These are phyloP conservation scores for Bombus superbus DNA, from an alignment of 1,140 invertebrate genomes.

Conservation along the genomic window DNA sequence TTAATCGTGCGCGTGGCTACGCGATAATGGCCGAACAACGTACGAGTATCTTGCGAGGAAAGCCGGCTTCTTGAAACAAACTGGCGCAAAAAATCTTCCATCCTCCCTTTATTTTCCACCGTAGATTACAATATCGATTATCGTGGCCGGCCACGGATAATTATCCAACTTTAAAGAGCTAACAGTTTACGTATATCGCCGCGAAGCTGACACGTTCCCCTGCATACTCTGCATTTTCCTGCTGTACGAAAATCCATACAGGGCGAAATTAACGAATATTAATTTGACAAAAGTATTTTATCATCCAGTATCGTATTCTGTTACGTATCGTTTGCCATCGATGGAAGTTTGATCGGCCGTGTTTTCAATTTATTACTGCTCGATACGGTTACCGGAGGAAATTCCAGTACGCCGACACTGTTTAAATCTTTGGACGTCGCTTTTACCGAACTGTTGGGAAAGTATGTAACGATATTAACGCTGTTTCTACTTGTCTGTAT, in stretches of 20 bases:
- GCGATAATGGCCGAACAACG: slow-evolving; percentile 10
- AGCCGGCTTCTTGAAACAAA: not conserved
- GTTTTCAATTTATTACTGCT: not conserved
- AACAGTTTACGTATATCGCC: too few relatives aligned
- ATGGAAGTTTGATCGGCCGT: not conserved
- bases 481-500: too few relatives aligned
- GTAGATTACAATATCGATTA: too few relatives aligned
- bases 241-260: too few relatives aligned
- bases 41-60: not conserved
- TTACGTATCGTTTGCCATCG: not conserved
- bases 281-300: not conserved
- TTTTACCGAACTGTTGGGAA: too few relatives aligned
- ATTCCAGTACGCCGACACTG: not conserved
- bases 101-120: too few relatives aligned
- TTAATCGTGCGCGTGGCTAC: slow-evolving; percentile 31
- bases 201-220: too few relatives aligned
- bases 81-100: not conserved
- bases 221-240: too few relatives aligned
- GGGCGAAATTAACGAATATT: slow-evolving; percentile 2
- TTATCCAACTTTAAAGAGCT: too few relatives aligned
- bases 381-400: too few relatives aligned
- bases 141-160: too few relatives aligned
- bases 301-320: not conserved
- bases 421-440: not conserved
- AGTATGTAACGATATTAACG: too few relatives aligned